phyloP scores from a whole-genome alignment of 2,797 vertebrate species.

The Ctenosaura bakeri region DNA sequence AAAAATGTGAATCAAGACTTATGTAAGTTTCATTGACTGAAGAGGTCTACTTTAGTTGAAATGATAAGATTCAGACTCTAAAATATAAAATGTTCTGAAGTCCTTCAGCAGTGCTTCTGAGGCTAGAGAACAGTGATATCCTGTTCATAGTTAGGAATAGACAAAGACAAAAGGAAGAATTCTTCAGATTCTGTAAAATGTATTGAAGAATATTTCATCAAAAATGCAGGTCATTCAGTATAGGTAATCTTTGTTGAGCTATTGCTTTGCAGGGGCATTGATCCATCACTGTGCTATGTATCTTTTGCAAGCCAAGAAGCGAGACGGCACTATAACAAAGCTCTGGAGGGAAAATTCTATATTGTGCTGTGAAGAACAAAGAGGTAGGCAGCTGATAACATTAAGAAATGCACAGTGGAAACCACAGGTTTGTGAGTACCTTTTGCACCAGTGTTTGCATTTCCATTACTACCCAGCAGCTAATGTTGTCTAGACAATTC shows the following conservation, averaged over 20 bases:
- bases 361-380: background rate
- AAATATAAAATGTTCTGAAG: background rate
- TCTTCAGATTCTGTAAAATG: background rate
- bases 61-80: no score
- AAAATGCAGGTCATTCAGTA: background rate
- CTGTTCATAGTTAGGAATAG: accelerated
- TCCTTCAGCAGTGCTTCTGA: background rate
- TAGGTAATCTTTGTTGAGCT: background rate
- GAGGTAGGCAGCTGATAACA: no score
- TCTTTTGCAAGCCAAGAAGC: background rate
- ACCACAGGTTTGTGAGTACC: no score
- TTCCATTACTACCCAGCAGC: no score
- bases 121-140: background rate
- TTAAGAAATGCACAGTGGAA: no score
- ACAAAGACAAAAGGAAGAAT: background rate
- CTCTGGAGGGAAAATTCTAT: no score
- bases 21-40: no score
- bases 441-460: no score
- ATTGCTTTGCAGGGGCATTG: background rate
- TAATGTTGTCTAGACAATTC: no score
- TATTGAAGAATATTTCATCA: background rate
- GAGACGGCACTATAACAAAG: background rate
- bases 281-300: background rate
- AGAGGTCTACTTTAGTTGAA: no score
- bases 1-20: no score